Percentiles rank a stretch among this genome's conserved stretches.
phyloP scores from a whole-genome alignment of 2,888 invertebrate species.

The Drosophila peninsularis region DNA sequence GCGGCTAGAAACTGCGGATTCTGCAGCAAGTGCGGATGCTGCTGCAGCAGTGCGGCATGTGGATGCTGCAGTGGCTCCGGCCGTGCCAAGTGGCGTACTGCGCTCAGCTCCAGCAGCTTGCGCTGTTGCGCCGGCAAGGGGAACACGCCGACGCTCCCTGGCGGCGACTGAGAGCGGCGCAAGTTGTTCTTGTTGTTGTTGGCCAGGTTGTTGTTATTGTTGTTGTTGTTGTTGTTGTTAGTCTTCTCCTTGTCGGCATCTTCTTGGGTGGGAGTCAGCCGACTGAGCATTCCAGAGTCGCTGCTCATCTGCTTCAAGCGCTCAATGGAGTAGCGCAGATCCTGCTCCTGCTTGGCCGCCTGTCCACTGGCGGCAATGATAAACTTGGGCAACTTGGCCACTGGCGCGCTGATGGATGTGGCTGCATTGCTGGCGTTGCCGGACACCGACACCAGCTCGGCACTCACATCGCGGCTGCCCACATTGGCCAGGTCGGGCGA shows the following conservation, averaged over 20 bases:
- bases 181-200: conserved; percentile 45
- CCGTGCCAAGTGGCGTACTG: conserved; percentile 76
- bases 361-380: conserved; percentile 65
- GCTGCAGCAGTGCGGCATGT: conserved; percentile 79
- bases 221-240: conserved; percentile 53
- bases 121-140: conserved; percentile 69
- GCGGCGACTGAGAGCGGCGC: conserved; percentile 68
- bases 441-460: conserved; percentile 22
- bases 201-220: conserved; percentile 39
- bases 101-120: conserved; percentile 78
- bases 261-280: conserved; percentile 81
- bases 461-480: conserved; percentile 27
- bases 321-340: conserved; percentile 82
- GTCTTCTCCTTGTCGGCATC: conserved; percentile 62
- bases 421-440: conserved; percentile 35
- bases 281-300: conserved; percentile 80
- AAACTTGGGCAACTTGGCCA: conserved; percentile 79
- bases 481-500: conserved; percentile 73
- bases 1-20: conserved; percentile 82
- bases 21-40: conserved; percentile 81
- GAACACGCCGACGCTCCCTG: conserved; percentile 39
- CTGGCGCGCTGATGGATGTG: conserved; percentile 38
- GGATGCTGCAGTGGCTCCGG: conserved; percentile 83
- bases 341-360: conserved; percentile 71
- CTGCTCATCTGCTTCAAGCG: conserved; percentile 83